Base-by-base conservation (phyloP, 2,797 vertebrate genomes). In the Bucorvus abyssinicus region DNA sequence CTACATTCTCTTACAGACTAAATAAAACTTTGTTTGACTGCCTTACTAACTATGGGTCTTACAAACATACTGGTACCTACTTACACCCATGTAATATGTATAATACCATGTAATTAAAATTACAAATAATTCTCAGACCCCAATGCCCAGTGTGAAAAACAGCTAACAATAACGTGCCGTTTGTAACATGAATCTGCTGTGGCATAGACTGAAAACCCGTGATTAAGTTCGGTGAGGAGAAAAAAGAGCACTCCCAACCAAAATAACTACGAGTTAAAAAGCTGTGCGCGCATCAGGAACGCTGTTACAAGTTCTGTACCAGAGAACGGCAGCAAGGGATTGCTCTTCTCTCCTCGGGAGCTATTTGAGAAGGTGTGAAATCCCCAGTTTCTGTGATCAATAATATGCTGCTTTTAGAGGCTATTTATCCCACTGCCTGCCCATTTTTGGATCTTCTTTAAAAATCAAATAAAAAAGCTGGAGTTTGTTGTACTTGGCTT, bases 371-470 rank as follows among this genome's bases (percentile, higher is more conserved):
- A 17, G 24, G 8, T 15, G 14, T 9, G 7, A 53, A 56, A 38
- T 5, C 53, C 59, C 20, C 26, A 7, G 2, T 32, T 56, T 16
- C 50, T 30, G 4, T 27, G 19, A 45, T 70, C n/a, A 45, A 0
- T 14, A 34, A 42, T 1, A 6, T 0, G 1, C 11, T 30, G n/a
- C 5, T 20, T 82, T 53, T 32, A 21, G 32, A n/a, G 12, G 18
- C 7, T 30, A 1, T 36, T 89, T 29, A 12, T 4, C 44, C 49
- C 40, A 24, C 1, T 63, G 9, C 18, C n/a, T 29, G 13, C 42
- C 49, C 10, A 2, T 24, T 78, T 67, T 61, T 8, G 26, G 9
- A 47, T 19, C 18, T 22, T 45, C 29, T 77, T 38, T 47, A 64
- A 50, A 80, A 64, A 47, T 17, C 22, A 42, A 55, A n/a, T 21